phyloP scores from a whole-genome alignment of 2,113 vertebrate species.

The Toxotes jaculatrix region DNA sequence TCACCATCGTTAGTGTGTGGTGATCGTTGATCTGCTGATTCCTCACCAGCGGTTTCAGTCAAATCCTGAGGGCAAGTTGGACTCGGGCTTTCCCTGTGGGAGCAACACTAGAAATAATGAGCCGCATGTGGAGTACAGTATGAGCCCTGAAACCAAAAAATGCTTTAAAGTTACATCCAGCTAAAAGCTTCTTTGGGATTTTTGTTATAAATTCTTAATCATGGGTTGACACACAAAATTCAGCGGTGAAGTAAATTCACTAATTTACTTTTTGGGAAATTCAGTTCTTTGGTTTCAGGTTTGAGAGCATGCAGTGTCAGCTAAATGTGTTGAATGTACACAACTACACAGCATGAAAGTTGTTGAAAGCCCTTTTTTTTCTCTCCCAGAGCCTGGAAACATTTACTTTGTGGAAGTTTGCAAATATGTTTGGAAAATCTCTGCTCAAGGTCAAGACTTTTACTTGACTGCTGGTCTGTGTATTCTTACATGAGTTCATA shows the following conservation, averaged over 20 bases:
- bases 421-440: background rate
- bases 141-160: background rate
- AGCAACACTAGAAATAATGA: background rate
- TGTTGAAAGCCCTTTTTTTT: no score
- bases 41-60: slow-evolving; percentile 35
- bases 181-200: background rate
- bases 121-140: background rate
- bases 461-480: background rate
- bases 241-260: background rate
- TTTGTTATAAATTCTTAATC: background rate
- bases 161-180: background rate
- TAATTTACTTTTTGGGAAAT: background rate
- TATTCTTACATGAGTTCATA: background rate
- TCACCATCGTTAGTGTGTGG: background rate
- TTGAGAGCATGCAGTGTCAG: background rate
- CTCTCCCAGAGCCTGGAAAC: background rate
- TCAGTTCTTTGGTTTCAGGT: background rate
- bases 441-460: background rate
- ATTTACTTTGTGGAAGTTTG: background rate
- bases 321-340: background rate
- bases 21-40: slow-evolving; percentile 17
- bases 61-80: slow-evolving; percentile 29
- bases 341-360: background rate
- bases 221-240: background rate
- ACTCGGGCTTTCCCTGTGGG: slow-evolving; percentile 55